A percentile compares a stretch with the other conserved stretches of the same genome.
Conservation (phyloP, 2,888 invertebrate species). For the Matsumyia berberina region DNA sequence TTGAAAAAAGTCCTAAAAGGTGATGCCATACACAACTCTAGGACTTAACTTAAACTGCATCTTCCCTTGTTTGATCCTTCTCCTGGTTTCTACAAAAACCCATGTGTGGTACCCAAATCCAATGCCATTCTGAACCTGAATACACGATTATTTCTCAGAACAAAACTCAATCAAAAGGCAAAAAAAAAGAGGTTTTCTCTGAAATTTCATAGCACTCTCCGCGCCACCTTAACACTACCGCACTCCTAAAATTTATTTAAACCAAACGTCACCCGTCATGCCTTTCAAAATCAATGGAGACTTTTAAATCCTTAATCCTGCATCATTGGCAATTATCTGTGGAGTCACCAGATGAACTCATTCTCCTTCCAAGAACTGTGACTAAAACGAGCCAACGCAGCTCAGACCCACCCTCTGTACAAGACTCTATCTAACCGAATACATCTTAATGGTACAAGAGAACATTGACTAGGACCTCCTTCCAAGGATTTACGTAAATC, state of each 20-base stretch:
- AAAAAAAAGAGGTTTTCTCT: no score
- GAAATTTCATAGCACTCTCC: no score
- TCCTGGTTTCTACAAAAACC: no score
- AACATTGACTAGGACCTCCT: background rate
- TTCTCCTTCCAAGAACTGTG: background rate
- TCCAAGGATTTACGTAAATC: slow-evolving; percentile 29
- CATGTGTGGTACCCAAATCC: no score
- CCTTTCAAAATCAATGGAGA: background rate
- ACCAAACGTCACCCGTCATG: background rate
- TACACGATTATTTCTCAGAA: no score
- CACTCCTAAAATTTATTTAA: background rate
- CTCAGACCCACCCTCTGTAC: background rate
- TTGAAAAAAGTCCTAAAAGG: no score
- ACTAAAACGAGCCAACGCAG: background rate
- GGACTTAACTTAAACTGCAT: no score
- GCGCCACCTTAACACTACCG: no score
- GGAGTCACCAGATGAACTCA: slow-evolving; percentile 15
- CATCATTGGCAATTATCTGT: slow-evolving; percentile 15
- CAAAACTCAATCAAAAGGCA: no score
- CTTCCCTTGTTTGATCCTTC: no score
- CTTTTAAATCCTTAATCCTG: slow-evolving; percentile 10
- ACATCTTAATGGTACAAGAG: background rate
- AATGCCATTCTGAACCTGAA: no score
- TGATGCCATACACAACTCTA: no score
- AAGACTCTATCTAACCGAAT: background rate